A percentile compares a stretch with the other conserved stretches of the same genome.
phyloP scores from a whole-genome alignment of 2,888 invertebrate genomes.

The Phortica magna region DNA sequence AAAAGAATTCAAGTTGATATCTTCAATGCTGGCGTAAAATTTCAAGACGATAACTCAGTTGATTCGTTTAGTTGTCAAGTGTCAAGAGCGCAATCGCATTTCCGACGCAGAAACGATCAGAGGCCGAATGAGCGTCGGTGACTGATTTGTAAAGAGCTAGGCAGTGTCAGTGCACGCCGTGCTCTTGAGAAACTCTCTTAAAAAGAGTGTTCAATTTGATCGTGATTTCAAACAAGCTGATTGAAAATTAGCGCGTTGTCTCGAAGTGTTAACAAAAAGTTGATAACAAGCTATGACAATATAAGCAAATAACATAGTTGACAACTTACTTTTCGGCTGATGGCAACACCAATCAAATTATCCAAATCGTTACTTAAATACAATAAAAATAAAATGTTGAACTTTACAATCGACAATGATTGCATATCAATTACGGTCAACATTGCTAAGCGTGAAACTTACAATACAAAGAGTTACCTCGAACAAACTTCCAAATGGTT shows the following conservation, averaged over 20 bases:
- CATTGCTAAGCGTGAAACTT: too few species aligned
- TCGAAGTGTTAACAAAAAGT: neutral
- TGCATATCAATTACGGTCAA: too few species aligned
- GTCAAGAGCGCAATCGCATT: neutral
- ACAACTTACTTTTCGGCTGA: too few species aligned
- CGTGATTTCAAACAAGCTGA: neutral
- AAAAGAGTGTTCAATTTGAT: neutral
- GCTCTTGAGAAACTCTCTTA: neutral
- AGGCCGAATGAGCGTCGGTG: neutral
- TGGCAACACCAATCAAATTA: too few species aligned
- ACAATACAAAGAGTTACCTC: too few species aligned
- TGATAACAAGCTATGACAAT: conserved; percentile 6
- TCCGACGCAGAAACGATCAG: neutral
- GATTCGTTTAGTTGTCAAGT: neutral
- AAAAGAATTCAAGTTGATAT: conserved; percentile 3
- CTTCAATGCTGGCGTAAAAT: conserved; percentile 4
- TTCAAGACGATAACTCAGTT: conserved; percentile 15
- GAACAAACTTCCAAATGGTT: too few species aligned
- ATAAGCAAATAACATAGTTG: neutral
- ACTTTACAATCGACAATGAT: too few species aligned
- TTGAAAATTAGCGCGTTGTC: neutral
- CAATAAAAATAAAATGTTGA: too few species aligned
- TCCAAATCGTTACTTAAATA: too few species aligned
- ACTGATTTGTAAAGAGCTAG: neutral
- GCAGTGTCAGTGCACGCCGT: neutral